phyloP scores from a whole-genome alignment of 2,797 vertebrate genomes.

The Argyrosomus regius region DNA sequence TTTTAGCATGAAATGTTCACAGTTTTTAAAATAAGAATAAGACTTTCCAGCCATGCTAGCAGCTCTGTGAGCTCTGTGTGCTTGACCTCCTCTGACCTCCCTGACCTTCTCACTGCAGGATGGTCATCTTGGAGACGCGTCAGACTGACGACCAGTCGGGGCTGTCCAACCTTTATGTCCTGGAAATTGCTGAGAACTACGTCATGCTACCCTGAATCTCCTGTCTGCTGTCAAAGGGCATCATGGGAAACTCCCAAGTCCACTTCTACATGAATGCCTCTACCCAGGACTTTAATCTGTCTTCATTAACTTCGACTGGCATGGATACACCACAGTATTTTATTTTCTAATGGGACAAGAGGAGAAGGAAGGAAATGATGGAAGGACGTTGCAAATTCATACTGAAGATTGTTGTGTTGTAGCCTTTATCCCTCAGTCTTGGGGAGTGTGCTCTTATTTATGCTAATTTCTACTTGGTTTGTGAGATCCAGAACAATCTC shows the following conservation, averaged over 20 bases:
- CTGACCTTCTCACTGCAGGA: conserved; percentile 76
- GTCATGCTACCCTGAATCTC: conserved; percentile 74
- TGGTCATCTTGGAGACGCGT: conserved; percentile 89
- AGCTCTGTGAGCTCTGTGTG: too few species aligned
- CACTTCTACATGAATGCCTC: conserved; percentile 7
- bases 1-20: too few species aligned
- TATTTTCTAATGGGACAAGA: conserved; percentile 20
- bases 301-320: not conserved
- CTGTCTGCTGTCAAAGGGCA: not conserved
- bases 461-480: conserved; percentile 38
- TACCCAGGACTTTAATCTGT: conserved; percentile 2
- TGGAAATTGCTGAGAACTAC: conserved; percentile 85
- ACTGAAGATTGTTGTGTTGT: conserved; percentile 27
- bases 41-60: too few species aligned
- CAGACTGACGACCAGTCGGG: conserved; percentile 83
- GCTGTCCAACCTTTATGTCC: conserved; percentile 89
- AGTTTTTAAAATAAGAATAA: too few species aligned
- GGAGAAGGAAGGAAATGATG: conserved; percentile 15
- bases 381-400: not conserved
- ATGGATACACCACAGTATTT: conserved; percentile 13
- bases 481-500: conserved; percentile 22
- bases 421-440: conserved; percentile 19
- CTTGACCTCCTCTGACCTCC: conserved; percentile 11
- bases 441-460: conserved; percentile 54
- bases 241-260: conserved; percentile 54